These are phyloP conservation scores for Esox masquinongy DNA, from an alignment of 2,797 vertebrate species.

Conservation along the genomic window DNA sequence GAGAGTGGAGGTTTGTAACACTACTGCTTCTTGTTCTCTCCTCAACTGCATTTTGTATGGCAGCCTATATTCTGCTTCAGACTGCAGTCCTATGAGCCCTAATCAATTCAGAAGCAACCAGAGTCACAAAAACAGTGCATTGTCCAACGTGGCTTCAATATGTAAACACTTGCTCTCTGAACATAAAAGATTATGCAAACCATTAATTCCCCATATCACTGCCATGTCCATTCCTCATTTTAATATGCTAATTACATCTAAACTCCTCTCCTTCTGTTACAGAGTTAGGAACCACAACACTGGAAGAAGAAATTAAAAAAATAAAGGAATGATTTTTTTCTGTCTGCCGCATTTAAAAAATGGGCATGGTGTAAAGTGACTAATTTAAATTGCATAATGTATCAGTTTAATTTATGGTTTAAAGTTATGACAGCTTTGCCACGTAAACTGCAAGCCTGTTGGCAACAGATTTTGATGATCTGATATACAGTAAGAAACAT, in stretches of 20 bases:
- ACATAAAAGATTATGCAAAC: conserved; percentile 50
- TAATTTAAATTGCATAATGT: no score
- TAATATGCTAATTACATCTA: conserved; percentile 15
- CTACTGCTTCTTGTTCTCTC: neutral
- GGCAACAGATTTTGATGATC: no score
- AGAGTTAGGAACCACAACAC: neutral
- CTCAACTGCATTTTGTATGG: neutral
- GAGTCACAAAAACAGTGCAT: conserved; percentile 42
- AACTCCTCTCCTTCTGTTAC: neutral
- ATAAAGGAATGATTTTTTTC: no score
- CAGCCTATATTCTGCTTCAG: neutral
- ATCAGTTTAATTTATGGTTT: no score
- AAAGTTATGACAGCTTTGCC: no score
- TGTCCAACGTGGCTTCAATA: conserved; percentile 39
- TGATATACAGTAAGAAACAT: no score
- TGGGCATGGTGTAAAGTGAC: no score
- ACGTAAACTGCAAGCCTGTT: no score
- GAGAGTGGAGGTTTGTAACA: neutral
- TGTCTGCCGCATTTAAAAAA: no score
- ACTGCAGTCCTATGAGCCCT: neutral
- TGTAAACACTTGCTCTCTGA: conserved; percentile 58
- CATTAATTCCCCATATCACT: conserved; percentile 41
- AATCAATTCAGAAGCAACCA: neutral
- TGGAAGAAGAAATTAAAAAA: neutral
- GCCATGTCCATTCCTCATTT: conserved; percentile 15